Percentiles rank a stretch among this genome's conserved stretches.
phyloP scores from a whole-genome alignment of 2,888 invertebrate genomes.

The Eretmocerus hayati region DNA sequence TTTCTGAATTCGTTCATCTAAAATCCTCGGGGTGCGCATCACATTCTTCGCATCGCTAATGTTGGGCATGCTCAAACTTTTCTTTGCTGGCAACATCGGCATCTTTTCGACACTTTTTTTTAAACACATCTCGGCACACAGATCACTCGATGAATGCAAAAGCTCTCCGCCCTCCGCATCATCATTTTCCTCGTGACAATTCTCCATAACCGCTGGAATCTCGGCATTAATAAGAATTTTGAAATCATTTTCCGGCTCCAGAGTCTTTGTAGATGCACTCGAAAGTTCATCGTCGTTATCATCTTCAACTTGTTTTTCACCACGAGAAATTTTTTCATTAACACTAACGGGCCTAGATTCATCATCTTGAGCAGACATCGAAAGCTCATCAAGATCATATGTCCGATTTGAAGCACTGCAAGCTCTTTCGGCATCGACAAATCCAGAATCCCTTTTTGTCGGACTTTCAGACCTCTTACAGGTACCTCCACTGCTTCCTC shows the following conservation, averaged over 20 bases:
- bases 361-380: background rate
- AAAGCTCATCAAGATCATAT: background rate
- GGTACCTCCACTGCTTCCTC: background rate
- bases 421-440: background rate
- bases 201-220: background rate
- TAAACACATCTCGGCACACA: background rate
- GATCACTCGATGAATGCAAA: background rate
- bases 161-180: background rate
- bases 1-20: too few species aligned
- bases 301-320: background rate
- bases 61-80: slow-evolving; percentile 13
- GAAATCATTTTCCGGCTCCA: background rate
- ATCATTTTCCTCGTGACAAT: background rate
- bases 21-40: background rate
- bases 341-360: background rate
- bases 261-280: background rate
- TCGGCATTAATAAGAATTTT: background rate
- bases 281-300: slow-evolving; percentile 3
- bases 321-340: background rate
- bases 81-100: background rate
- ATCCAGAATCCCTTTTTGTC: background rate
- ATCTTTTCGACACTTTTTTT: background rate
- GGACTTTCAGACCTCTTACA: background rate
- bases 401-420: background rate
- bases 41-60: background rate